Base-by-base conservation (phyloP, 2,113 vertebrate genomes). In the Todiramphus saurophagus region DNA sequence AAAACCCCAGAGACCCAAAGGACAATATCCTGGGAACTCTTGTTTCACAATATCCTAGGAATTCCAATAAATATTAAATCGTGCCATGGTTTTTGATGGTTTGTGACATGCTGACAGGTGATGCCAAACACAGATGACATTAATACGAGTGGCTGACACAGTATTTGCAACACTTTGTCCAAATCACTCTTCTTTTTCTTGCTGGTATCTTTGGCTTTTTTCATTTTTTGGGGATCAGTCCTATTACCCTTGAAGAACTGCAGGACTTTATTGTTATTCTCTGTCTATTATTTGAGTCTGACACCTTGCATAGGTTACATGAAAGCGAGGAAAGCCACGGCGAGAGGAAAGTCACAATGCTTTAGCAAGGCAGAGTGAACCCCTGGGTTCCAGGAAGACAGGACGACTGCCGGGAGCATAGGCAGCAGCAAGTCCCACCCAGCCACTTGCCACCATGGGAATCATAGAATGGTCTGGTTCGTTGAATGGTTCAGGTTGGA, bases 11-110 rank as follows among this genome's bases (percentile, higher is more conserved):
- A 13, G 74, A 60, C 6, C 4, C 43, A 23, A 16, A 18, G 39
- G 13, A 31, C 0, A 0, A 15, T n/a, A 37, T 10, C 55, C n/a
- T 35, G 63, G 68, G n/a, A 53, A 43, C 24, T 21, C 16, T 16
- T 75, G 44, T 27, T 75, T 67, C n/a, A n/a, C 4, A 20, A 3
- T 30, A 79, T 13, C 56, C 9, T 37, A n/a, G 15, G 39, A 56
- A 55, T 41, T 69, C 41, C 31, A 74, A 14, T 18, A 67, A 37
- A 28, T 44, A 25, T 12, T 31, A 62, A 23, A 81, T 27, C 1
- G 0, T 35, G 11, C 4, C 7, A 8, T 6, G 41, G 9, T 63
- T 78, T 67, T 59, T 37, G 24, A 6, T 74, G 24, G 12, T 39
- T 66, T 91, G 41, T 37, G 81, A 20, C 24, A 13, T 37, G 50